Evolutionary conservation across 2,797 vertebrate genomes (phyloP).

Genomic region (Amblyraja radiata): DNA sequence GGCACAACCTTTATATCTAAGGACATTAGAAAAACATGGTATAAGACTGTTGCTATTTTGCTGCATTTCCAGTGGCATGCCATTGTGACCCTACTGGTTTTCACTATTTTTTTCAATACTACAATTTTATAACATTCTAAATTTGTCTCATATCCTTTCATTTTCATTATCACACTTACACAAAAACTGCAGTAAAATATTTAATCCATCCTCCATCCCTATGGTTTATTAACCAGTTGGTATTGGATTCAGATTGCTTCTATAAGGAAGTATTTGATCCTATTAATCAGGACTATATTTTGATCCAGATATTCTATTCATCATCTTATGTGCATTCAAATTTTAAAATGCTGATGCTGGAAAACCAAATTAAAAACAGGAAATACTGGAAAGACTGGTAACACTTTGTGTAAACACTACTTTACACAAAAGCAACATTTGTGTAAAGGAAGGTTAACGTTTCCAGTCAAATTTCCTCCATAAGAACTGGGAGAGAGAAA

Average conservation of each 20-base stretch:
- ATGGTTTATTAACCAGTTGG: neutral
- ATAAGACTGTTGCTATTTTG: neutral
- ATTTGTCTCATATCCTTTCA: neutral
- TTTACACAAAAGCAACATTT: no score
- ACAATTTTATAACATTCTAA: neutral
- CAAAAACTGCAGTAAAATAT: neutral
- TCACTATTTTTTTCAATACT: neutral
- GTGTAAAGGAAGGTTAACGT: no score
- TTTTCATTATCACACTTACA: neutral
- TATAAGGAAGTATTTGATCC: neutral
- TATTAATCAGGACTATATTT: neutral
- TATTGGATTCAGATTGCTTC: neutral
- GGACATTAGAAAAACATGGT: neutral
- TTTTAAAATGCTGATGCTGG: no score
- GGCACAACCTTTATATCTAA: neutral
- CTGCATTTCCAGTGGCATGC: neutral
- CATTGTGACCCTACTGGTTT: no score
- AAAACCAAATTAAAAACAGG: no score
- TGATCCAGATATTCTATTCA: neutral
- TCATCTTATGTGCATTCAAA: neutral
- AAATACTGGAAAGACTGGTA: no score
- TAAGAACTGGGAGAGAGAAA: no score
- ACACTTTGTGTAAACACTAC: no score
- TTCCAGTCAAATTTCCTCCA: no score
- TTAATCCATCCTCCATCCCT: neutral